phyloP scores from a whole-genome alignment of 2,888 invertebrate species.

The Drosophila engyochracea region DNA sequence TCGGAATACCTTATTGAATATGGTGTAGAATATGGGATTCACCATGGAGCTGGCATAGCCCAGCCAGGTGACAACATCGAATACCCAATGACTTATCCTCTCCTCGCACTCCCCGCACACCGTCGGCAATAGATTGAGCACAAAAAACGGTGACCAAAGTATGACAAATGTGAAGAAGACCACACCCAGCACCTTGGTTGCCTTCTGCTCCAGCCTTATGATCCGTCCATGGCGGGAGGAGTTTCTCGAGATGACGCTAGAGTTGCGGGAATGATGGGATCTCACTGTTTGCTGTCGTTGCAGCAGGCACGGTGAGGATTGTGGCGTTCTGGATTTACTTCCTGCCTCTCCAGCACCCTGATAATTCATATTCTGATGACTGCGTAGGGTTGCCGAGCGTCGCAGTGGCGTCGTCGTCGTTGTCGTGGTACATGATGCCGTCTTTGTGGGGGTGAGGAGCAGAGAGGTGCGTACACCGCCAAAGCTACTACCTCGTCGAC shows the following conservation, averaged over 20 bases:
- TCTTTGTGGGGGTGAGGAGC: constrained; percentile 87
- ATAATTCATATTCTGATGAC: constrained; percentile 85
- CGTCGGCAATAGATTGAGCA: constrained; percentile 93
- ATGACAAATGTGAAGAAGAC: constrained; percentile 98
- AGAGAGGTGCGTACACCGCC: constrained; percentile 89
- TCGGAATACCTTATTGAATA: constrained; percentile 97
- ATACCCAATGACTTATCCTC: constrained; percentile 91
- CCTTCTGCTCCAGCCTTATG: constrained; percentile 96
- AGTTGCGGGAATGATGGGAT: constrained; percentile 91
- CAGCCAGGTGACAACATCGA: constrained; percentile 95
- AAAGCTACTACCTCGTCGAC: constrained; percentile 90
- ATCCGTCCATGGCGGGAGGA: constrained; percentile 93
- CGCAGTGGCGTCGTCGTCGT: constrained; percentile 86
- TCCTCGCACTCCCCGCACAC: constrained; percentile 93
- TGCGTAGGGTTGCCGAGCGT: constrained; percentile 88
- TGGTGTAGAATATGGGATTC: constrained; percentile 98
- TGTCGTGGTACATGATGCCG: constrained; percentile 62
- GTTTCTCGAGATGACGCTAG: constrained; percentile 92
- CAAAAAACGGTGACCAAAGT: constrained; percentile 98
- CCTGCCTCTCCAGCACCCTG: constrained; percentile 35
- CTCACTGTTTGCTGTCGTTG: constrained; percentile 87
- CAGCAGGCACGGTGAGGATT: constrained; percentile 87
- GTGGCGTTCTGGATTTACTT: constrained; percentile 85
- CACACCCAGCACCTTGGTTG: constrained; percentile 97
- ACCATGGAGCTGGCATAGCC: constrained; percentile 98